phyloP scores from a whole-genome alignment of 2,113 vertebrate species.

The Vimba vimba region DNA sequence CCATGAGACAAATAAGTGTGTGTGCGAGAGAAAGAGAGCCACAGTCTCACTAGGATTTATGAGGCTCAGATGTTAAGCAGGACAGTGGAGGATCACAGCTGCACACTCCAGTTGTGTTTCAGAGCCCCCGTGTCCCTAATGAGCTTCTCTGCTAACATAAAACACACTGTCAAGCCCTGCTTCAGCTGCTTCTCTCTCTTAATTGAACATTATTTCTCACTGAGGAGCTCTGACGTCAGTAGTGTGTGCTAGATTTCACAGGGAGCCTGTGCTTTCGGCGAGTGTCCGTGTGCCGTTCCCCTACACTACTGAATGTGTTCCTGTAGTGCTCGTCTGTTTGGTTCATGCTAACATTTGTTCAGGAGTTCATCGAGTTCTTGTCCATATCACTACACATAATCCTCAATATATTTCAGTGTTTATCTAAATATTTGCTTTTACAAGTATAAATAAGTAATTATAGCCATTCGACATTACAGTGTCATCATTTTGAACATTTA shows the following conservation, averaged over 20 bases:
- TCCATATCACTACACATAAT: too few relatives aligned
- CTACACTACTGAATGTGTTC: neutral
- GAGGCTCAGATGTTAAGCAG: constrained; percentile 34
- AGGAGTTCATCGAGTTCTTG: too few relatives aligned
- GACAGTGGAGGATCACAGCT: constrained; percentile 18
- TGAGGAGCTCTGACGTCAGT: neutral
- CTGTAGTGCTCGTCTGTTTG: too few relatives aligned
- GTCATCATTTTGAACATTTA: too few relatives aligned
- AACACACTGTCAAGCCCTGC: neutral
- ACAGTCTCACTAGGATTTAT: constrained; percentile 21
- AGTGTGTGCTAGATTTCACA: neutral
- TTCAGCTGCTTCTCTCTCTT: neutral
- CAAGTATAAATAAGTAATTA: too few relatives aligned
- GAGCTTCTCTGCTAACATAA: constrained; percentile 3
- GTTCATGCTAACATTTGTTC: too few relatives aligned
- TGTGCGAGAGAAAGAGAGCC: neutral
- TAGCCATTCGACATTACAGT: too few relatives aligned
- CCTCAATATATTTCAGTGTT: too few relatives aligned
- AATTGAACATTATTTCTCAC: neutral
- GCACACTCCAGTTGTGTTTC: constrained; percentile 28
- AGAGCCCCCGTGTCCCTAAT: neutral
- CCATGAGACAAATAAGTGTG: neutral
- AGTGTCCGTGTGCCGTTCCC: neutral
- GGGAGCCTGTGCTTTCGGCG: neutral
- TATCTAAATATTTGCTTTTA: too few relatives aligned